Evolutionary conservation across 2,113 vertebrate genomes (phyloP), one percentile per base, ranked within the genome.

Genomic region (Nanorana parkeri): DNA sequence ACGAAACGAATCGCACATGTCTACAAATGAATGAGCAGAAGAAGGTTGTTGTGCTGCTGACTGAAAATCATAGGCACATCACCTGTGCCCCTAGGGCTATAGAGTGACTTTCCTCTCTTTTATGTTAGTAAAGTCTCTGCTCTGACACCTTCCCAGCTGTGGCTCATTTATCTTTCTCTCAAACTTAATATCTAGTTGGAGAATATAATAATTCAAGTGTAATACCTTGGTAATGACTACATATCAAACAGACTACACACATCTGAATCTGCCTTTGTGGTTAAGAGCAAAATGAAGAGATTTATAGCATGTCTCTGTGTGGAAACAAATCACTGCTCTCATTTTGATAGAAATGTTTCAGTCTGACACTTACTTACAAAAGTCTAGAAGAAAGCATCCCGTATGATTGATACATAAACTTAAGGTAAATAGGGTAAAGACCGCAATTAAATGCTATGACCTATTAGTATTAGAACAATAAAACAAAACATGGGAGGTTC

Each of bases 341-440:
- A n/a, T 20, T 32, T 68, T 68, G 55, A 56, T 68, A 68, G 65
- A 68, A 68, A 67, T 52, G 52, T 56, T 78, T 58, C 28, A 56
- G 54, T 55, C 52, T 78, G 28, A 78, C 63, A 67, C 63, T 51
- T 67, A 32, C 63, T 55, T 78, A 47, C 64, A 11, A 77, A 77
- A 64, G 41, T 65, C 60, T 41, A 68, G 23, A 52, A 29, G 64
- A 55, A 68, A 56, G 55, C 51, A 68, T 78, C 51, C 64, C 65
- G 32, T 41, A 52, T 68, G 64, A 78, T 68, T 67, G 65, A 68
- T 51, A 68, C 68, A 68, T 78, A 77, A 64, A 63, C 60, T 52
- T 32, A 29, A 60, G 55, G 26, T 77, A 52, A 66, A 78, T 29
- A 68, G 28, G 52, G 26, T 58, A 68, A 67, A 26, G 68, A 78